phyloP scores from a whole-genome alignment of 2,113 vertebrate genomes.

The Rhinichthys klamathensis region DNA sequence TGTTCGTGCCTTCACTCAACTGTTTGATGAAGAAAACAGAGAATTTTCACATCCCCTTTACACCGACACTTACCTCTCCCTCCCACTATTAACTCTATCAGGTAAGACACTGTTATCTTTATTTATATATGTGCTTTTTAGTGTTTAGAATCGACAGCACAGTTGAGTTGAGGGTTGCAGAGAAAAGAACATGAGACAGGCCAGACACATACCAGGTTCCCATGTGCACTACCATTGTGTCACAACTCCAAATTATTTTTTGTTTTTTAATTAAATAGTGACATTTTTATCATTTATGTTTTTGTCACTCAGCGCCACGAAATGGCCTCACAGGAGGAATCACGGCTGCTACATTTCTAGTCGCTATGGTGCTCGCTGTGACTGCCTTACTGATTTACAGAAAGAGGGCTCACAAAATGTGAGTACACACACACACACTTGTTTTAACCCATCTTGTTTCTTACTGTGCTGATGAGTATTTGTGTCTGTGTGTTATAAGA shows the following conservation, averaged over 20 bases:
- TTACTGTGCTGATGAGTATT: not conserved
- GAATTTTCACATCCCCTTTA: conserved; percentile 79
- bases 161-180: not conserved
- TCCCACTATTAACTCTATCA: conserved; percentile 83
- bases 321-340: conserved; percentile 91
- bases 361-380: conserved; percentile 86
- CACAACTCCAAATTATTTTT: not conserved
- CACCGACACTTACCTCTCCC: conserved; percentile 86
- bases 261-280: not conserved
- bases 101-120: conserved; percentile 68
- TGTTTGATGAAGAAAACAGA: conserved; percentile 81
- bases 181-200: not conserved
- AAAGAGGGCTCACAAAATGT: conserved; percentile 85
- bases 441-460: not conserved
- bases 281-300: not conserved
- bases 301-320: conserved; percentile 80
- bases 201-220: not conserved
- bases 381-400: conserved; percentile 88
- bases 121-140: not conserved
- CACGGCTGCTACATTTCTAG: conserved; percentile 90
- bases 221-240: not conserved
- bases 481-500: conserved; percentile 70
- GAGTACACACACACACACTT: conserved; percentile 42
- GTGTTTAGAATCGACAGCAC: not conserved
- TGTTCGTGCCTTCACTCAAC: conserved; percentile 86